Evolutionary conservation across 1,140 invertebrate species (phyloP), one percentile per base, ranked within the genome.

Genomic region (Thaumatotibia leucotreta): DNA sequence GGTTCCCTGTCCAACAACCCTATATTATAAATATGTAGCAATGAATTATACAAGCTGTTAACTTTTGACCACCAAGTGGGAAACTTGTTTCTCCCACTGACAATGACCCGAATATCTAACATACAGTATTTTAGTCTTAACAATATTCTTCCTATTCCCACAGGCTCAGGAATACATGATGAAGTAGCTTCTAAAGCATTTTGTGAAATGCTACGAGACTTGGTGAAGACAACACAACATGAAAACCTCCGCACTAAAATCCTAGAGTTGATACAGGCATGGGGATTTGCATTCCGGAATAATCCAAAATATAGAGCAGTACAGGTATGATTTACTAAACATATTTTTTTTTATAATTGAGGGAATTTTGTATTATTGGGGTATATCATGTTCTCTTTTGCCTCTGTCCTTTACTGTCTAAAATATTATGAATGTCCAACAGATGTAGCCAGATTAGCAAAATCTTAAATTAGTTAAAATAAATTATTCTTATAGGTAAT

Each of bases 221-320:
- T 98, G 35, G 94, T 96, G 4, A 97, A 96, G 88, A 93, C 93
- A n/a, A 95, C 95, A 0, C 92, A 93, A 5, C 96, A 98, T 76
- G 96, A 98, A 73, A 95, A 95, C 80, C 95, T 99, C 0, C 95
- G 95, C 78, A 94, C 93, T 49, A 99, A 99, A 92, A 95, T 98
- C 70, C 91, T 99, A 39, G 98, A 99, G 88, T 89, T 99, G 52
- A 95, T 99, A 75, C 98, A 99, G 92, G 96, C 96, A 22, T 99
- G 98, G 98, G 97, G 97, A 29, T 97, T 97, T 92, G 99, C 98
- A 31, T 99, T 99, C 84, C 93, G 97, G 52, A 98, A 98, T 69
- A 95, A 94, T 79, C 94, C 97, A 0, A 97, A 96, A 80, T 98
- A 98, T 87, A 95, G 97, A 83, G 93, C 96, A 65, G 95, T 98